phyloP scores from a whole-genome alignment of 2,113 vertebrate species.

The Gavia stellata region DNA sequence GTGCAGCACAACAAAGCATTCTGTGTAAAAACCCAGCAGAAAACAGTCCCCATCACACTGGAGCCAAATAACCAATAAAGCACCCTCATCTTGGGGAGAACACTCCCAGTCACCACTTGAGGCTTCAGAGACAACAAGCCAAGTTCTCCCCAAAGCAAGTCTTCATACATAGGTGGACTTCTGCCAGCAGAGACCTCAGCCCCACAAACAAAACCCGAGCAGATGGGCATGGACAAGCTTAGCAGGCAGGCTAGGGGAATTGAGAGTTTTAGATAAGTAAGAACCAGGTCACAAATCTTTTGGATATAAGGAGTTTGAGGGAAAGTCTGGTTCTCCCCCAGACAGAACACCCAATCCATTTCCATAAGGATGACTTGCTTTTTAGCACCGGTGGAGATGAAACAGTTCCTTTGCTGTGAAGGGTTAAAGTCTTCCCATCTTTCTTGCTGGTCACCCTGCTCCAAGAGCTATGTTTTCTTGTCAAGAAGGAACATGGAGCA shows the following conservation, averaged over 20 bases:
- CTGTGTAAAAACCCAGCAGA: background rate
- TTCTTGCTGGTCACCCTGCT: background rate
- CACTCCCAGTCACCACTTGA: background rate
- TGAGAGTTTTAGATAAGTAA: background rate
- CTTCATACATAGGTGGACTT: background rate
- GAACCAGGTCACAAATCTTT: background rate
- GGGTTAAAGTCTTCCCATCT: background rate
- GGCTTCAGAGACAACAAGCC: background rate
- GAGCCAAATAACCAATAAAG: background rate
- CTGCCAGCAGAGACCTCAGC: background rate
- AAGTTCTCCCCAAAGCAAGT: background rate
- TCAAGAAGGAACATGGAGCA: background rate
- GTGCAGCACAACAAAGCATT: background rate
- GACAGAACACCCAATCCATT: background rate
- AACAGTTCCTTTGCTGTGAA: background rate
- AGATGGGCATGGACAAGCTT: background rate
- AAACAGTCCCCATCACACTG: background rate
- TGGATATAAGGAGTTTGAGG: background rate
- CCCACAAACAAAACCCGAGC: background rate
- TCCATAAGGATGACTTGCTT: background rate
- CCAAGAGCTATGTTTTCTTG: background rate
- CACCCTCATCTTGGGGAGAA: background rate
- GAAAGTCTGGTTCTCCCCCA: background rate
- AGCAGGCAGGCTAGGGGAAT: background rate
- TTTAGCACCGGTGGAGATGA: background rate